Evolutionary conservation across 2,113 vertebrate genomes (phyloP), one percentile per base, ranked within the genome.

Genomic region (Pseudopipra pipra): DNA sequence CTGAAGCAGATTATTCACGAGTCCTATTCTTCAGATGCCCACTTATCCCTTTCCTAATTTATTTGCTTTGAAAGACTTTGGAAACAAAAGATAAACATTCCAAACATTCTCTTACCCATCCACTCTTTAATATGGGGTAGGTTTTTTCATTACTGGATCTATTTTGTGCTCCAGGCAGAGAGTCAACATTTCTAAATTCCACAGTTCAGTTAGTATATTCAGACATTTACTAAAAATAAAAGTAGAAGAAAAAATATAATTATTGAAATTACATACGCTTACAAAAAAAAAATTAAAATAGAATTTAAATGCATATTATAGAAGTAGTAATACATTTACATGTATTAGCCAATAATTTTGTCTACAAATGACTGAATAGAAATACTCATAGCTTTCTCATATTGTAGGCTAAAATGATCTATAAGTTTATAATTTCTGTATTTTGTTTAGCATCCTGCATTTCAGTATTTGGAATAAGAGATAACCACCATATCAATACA

Each of bases 201-300:
- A 96, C 79, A 96, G 58, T 70, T 97, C 89, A 93, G 55, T 94
- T 97, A 87, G 33, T 87, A 72, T 87, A 92, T 76, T 93, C 87
- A 96, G 62, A 93, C 13, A 82, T 85, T 94, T 94, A 44, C 20
- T 15, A 75, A 80, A 94, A 89, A 75, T 23, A 55, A 90, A 96
- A 93, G 47, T 21, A 66, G 12, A 67, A 84, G n/a, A 92, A 88
- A 85, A 86, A 55, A 22, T 41, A 1, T 7, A 62, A 35, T 62
- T 35, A 27, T 3, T 39, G 22, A 35, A 91, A 37, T 77, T 88
- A 25, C 6, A 30, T 5, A 73, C 59, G 5, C 17, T 90, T 73
- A 44, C 5, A 7, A 77, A 14, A 55, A 66, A 93, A 79, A 23
- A 83, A 65, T 68, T 85, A 8, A 87, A 70, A 85, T 39, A 92